Base-by-base conservation (phyloP, 2,888 invertebrate genomes). In the Corbicula japonica region DNA sequence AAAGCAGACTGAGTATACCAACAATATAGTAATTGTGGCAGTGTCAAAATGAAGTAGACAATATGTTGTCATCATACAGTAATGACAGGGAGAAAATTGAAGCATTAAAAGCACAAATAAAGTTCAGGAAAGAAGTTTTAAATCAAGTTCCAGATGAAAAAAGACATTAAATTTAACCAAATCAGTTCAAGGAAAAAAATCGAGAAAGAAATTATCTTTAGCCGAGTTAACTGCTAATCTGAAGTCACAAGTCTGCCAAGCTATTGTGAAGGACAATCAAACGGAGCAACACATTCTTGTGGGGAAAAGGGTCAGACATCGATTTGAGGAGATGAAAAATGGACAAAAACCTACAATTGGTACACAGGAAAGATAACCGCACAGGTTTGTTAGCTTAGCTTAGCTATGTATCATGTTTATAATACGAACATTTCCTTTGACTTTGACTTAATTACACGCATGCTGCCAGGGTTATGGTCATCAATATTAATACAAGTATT, bases 361-460 rank as follows among this genome's bases (percentile, higher is more conserved):
- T 75, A 61, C 28, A 68, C 54, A 26, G 75, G 75, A 15, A 61
- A 52, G 26, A 30, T 75, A 21, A 68, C 68, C 10, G 68, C 75
- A 38, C 68, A 75, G 74, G 74, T 74, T 12, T 34, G 10, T 65
- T 38, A 15, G 23, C 28, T 38, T 48, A 34, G n/a, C 38, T 26
- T 26, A n/a, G 48, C 32, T 38, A 38, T 38, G 41, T 38, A 38
- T 38, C 41, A 38, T 38, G 41, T 38, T 38, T 38, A 38, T 38
- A 38, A 38, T n/a, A n/a, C n/a, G n/a, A n/a, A n/a, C n/a, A n/a
- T n/a, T n/a, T n/a, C n/a, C n/a, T n/a, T n/a, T n/a, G n/a, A n/a
- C n/a, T n/a, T n/a, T n/a, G n/a, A n/a, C n/a, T n/a, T n/a, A n/a
- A n/a, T n/a, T n/a, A n/a, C n/a, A n/a, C n/a, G n/a, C n/a, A n/a